phyloP scores from a whole-genome alignment of 2,888 invertebrate species.

The Aspidiotus rigidus region DNA sequence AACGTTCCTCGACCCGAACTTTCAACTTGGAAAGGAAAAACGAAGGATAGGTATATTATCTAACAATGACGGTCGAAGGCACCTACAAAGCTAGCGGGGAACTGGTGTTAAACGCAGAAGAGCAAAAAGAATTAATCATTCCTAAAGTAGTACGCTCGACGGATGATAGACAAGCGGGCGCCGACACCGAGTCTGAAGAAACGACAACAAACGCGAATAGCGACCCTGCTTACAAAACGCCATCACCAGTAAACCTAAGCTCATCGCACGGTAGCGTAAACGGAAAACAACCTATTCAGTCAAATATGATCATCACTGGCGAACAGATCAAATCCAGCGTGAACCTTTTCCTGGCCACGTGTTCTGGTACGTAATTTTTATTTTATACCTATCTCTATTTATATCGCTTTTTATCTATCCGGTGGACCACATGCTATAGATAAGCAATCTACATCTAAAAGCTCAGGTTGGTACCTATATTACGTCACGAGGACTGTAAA shows the following conservation, averaged over 20 bases:
- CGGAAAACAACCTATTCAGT: constrained; percentile 18
- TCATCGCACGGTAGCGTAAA: constrained; percentile 4
- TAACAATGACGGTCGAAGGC: constrained; percentile 12
- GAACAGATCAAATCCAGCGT: constrained; percentile 16
- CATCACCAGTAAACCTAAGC: not conserved
- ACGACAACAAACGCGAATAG: constrained; percentile 6
- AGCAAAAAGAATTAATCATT: constrained; percentile 23
- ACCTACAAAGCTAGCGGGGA: constrained; percentile 20
- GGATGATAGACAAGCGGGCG: constrained; percentile 9
- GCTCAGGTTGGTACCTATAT: too few species aligned
- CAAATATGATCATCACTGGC: constrained; percentile 26
- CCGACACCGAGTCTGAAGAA: constrained; percentile 18
- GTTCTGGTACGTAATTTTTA: constrained; percentile 26
- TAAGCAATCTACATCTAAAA: too few species aligned
- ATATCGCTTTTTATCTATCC: too few species aligned
- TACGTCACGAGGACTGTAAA: too few species aligned
- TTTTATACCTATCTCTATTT: not conserved
- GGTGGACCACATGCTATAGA: too few species aligned
- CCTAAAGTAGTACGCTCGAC: constrained; percentile 6
- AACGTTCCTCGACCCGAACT: too few species aligned
- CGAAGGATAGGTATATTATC: too few species aligned
- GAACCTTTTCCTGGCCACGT: constrained; percentile 23
- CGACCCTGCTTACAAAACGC: constrained; percentile 14
- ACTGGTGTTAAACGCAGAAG: constrained; percentile 18
- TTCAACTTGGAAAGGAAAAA: too few species aligned